These are phyloP conservation scores for Clarias laeviceps DNA, from an alignment of 2,797 vertebrate species.

Conservation along the genomic window DNA sequence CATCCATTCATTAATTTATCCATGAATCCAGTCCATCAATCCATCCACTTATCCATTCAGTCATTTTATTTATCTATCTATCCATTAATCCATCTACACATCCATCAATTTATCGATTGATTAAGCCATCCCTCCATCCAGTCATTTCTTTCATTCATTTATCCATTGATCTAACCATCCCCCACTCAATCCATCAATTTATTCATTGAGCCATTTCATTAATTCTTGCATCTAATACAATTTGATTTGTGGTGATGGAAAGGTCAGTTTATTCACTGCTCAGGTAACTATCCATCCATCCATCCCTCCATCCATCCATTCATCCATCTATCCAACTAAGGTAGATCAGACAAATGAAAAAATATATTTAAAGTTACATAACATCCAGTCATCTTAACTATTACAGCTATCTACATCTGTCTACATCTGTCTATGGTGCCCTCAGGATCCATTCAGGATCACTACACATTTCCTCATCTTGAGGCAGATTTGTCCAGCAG, in stretches of 20 bases:
- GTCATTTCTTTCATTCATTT: too few relatives aligned
- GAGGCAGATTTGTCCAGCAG: slow-evolving; percentile 23
- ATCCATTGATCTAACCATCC: neutral
- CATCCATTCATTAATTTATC: neutral
- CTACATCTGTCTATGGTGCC: neutral
- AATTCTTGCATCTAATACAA: neutral
- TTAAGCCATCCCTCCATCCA: neutral
- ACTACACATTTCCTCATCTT: slow-evolving; percentile 37
- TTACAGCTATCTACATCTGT: neutral
- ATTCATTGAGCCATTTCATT: neutral
- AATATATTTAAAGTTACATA: neutral
- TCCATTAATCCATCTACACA: too few relatives aligned
- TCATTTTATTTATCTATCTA: too few relatives aligned
- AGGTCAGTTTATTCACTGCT: neutral
- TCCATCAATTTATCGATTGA: too few relatives aligned
- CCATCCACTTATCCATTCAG: neutral
- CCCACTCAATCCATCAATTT: too few relatives aligned
- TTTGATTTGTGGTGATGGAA: neutral
- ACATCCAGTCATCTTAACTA: neutral
- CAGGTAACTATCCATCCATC: neutral
- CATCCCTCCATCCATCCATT: too few relatives aligned
- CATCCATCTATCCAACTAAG: too few relatives aligned
- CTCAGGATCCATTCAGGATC: neutral
- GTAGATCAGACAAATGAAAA: too few relatives aligned
- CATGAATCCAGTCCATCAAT: neutral